Conservation (phyloP, 2,113 vertebrate genomes). For the Mungos mungo region DNA sequence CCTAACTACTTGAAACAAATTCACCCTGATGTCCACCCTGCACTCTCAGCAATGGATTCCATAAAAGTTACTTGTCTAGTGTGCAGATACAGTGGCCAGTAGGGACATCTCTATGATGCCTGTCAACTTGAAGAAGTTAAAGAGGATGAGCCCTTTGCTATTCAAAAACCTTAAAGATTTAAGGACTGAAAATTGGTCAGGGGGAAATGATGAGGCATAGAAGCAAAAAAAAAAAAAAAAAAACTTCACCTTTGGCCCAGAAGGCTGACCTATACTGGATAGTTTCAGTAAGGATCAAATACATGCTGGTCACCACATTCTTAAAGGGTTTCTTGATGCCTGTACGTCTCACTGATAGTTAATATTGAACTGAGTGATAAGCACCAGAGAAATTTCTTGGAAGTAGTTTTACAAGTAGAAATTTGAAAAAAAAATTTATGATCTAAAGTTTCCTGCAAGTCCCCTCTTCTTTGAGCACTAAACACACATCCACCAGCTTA, state of each 20-base stretch:
- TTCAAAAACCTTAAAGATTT: neutral
- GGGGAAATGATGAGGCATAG: neutral
- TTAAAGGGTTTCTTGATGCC: neutral
- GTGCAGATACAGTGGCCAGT: neutral
- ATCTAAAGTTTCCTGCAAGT: neutral
- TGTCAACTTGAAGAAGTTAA: neutral
- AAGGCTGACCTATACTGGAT: neutral
- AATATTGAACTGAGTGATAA: neutral
- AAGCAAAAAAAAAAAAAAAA: neutral
- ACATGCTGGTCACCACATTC: neutral
- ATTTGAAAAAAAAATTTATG: neutral
- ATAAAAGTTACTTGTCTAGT: neutral
- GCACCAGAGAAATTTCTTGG: neutral
- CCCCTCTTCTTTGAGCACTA: neutral
- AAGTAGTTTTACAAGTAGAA: neutral
- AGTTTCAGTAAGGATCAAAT: neutral
- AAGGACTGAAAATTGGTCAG: neutral
- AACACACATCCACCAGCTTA: neutral
- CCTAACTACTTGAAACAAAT: neutral
- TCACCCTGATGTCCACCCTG: neutral
- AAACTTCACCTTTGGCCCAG: too few relatives aligned
- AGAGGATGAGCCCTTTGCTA: neutral
- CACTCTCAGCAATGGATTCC: neutral
- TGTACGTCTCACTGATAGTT: neutral
- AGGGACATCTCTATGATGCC: neutral